Base-by-base conservation (phyloP, 1,140 invertebrate genomes). In the Antheraea pernyi region DNA sequence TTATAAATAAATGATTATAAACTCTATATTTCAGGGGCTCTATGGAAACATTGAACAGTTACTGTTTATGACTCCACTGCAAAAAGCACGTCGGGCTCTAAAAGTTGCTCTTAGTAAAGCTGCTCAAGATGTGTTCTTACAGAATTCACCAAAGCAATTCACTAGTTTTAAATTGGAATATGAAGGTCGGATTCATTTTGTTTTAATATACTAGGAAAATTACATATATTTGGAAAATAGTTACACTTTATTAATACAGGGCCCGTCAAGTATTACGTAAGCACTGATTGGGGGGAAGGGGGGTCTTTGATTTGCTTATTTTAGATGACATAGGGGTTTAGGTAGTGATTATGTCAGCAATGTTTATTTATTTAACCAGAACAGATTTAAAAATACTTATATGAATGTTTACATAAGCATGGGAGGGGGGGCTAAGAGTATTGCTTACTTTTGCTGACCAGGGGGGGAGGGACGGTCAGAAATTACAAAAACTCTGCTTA, bases 31-130 rank as follows among this genome's bases (percentile, higher is more conserved):
- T 71, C 60, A 88, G 86, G 82, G 64, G 60, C 67, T 82, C 22
- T 81, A 75, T 69, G 75, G 70, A 19, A 82, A 70, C 76, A 67
- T 70, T 67, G 86, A 86, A 22, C 83, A 87, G 67, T 60, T 74
- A 8, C 60, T 82, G 8, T 81, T 79, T 73, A 75, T 86, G 22
- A 84, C 87, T 46, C 88, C 88, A 42, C 72, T 92, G 18, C 87
- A 91, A 80, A 91, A 89, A 77, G 90, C 89, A 37, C 80, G 91
- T 7, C 81, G 77, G 19, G 80, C 84, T 37, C 76, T 92, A 48
- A 78, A 80, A 30, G 73, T 84, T 63, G 90, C 90, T 22, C 74
- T 92, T 42, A 86, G 83, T 71, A 91, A 88, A 74, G 88, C 85
- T 59, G 77, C 84, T 16, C 82, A 88, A 75, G 80, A 89, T 63